These are phyloP conservation scores for Euplexia lucipara DNA, from an alignment of 2,888 invertebrate species.

Conservation along the genomic window DNA sequence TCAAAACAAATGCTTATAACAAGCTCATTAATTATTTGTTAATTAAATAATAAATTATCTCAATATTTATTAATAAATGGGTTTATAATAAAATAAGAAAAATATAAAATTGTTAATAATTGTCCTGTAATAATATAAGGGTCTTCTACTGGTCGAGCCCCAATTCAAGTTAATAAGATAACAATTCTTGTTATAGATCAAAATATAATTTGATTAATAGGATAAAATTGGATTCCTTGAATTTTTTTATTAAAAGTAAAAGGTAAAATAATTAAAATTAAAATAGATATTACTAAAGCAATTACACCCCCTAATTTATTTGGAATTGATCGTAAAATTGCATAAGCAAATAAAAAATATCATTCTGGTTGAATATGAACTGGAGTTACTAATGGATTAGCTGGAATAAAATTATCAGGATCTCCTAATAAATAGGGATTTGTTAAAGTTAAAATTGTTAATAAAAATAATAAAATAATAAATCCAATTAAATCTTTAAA, in stretches of 20 bases:
- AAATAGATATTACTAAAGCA: constrained; percentile 92
- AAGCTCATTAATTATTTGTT: constrained; percentile 92
- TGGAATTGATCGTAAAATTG: constrained; percentile 95
- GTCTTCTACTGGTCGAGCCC: constrained; percentile 92
- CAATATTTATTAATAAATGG: constrained; percentile 88
- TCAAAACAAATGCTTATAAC: constrained; percentile 92
- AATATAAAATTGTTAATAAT: constrained; percentile 91
- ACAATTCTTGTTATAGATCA: constrained; percentile 90
- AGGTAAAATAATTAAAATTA: constrained; percentile 92
- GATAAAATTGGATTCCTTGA: constrained; percentile 91
- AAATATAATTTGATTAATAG: constrained; percentile 91
- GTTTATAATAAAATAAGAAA: constrained; percentile 90
- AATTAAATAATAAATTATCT: constrained; percentile 89
- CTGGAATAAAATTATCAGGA: constrained; percentile 94
- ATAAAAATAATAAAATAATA: constrained; percentile 88
- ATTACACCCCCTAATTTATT: constrained; percentile 95
- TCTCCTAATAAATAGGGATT: constrained; percentile 92
- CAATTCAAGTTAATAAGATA: constrained; percentile 93
- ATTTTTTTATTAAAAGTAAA: constrained; percentile 90
- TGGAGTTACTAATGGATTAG: constrained; percentile 93
- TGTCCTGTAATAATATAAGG: constrained; percentile 92
- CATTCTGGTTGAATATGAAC: constrained; percentile 96
- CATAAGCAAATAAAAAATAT: constrained; percentile 96
- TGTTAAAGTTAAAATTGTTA: constrained; percentile 89
- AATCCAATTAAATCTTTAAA: constrained; percentile 92